phyloP scores from a whole-genome alignment of 2,888 invertebrate genomes.

The Andrena camellia region DNA sequence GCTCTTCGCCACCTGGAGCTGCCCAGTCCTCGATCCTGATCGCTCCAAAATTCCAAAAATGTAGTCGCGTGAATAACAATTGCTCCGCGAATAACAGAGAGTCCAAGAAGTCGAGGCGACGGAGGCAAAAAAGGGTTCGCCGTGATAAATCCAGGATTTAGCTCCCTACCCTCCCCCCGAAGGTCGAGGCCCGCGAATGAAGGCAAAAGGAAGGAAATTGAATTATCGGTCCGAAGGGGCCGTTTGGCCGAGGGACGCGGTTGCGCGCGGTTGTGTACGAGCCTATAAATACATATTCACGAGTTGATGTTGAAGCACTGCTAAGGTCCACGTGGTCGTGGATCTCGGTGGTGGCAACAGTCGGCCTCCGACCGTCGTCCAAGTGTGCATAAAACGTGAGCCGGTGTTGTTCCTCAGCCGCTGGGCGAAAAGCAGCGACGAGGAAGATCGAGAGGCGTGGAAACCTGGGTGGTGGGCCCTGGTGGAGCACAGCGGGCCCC shows the following conservation, averaged over 20 bases:
- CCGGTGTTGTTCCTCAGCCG: constrained; percentile 44
- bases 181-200: not conserved
- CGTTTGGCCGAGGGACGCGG: constrained; percentile 10
- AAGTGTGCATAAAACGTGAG: constrained; percentile 64
- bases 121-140: not conserved
- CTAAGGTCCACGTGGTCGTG: constrained; percentile 78
- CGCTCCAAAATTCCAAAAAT: too few relatives aligned
- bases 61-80: too few relatives aligned
- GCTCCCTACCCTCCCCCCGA: not conserved
- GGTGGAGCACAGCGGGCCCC: constrained; percentile 18
- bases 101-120: not conserved
- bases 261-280: constrained; percentile 21
- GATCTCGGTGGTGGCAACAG: constrained; percentile 76
- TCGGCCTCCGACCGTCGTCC: constrained; percentile 75
- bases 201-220: not conserved
- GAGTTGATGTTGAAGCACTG: constrained; percentile 67
- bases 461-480: constrained; percentile 11
- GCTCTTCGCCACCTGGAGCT: too few relatives aligned
- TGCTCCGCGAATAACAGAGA: not conserved
- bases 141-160: not conserved
- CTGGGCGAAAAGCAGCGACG: not conserved
- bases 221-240: constrained; percentile 17
- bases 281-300: constrained; percentile 71
- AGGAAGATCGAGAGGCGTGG: constrained; percentile 10
- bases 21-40: too few relatives aligned